Evolutionary conservation across 64 coral and sea anemone genomes (phyloP), one percentile per base, ranked within the genome.

Genomic region (Pachyseris speciosa): DNA sequence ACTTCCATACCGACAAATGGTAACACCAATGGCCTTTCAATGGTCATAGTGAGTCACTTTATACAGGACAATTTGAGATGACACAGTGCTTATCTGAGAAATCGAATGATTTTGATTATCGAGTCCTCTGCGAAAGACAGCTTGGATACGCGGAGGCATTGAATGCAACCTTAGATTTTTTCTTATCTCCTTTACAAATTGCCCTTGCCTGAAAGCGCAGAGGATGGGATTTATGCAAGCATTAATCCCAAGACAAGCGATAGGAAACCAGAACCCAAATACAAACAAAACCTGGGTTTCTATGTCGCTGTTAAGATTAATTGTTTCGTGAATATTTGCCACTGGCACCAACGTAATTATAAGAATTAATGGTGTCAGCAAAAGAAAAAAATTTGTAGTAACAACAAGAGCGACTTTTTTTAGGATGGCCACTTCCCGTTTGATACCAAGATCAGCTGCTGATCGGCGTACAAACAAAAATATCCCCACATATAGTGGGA

Each of bases 161-260:
- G 20, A 24, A 36, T 24, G 69, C 19, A 20, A 7, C 20, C 26
- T 43, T 7, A 72, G n/a, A 5, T 8, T 20, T 67, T 52, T 76
- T 25, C 37, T 89, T 24, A 89, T 40, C 30, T 76, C 33, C 7
- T 75, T 57, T 19, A 58, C 39, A 28, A 89, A 89, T 59, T 78
- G 53, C 12, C 87, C 47, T 41, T 89, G 87, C 37, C 87, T 75
- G 31, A 77, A 89, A 2, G 87, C 87, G 37, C 87, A 78, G 37
- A 89, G 60, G 41, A 89, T 64, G 7, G 87, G 87, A 39, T 89
- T 89, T 33, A 89, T 78, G 24, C 87, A 89, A 2, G 87, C 76
- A 30, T 89, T 89, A 25, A 89, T 9, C 19, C 87, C 67, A 67
- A 89, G 71, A 24, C 52, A 79, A 37, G 69, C 48, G 4, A 67